A percentile compares a stretch with the other conserved stretches of the same genome.
These are phyloP conservation scores for Hippocampus zosterae DNA, from an alignment of 2,113 vertebrate species.

Conservation along the genomic window DNA sequence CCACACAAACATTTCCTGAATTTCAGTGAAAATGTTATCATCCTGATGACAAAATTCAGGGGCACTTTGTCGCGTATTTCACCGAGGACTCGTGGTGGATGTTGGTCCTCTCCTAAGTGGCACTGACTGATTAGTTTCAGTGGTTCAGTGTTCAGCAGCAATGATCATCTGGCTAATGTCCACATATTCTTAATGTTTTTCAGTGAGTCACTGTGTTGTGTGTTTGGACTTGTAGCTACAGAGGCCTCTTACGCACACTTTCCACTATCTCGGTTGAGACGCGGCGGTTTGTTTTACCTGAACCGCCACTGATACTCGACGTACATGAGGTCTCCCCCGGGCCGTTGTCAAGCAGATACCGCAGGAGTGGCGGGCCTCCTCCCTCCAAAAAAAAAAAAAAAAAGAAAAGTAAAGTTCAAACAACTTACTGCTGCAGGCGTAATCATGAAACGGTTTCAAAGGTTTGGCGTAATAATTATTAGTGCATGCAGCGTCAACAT, in stretches of 20 bases:
- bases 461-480: neutral
- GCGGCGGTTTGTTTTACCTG: neutral
- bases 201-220: conserved; percentile 29
- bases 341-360: conserved; percentile 20
- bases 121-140: neutral
- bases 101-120: neutral
- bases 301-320: conserved; percentile 1
- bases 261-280: conserved; percentile 18
- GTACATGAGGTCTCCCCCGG: neutral
- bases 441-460: neutral
- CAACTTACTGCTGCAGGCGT: neutral
- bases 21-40: neutral
- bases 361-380: neutral
- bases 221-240: neutral
- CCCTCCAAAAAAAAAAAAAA: neutral
- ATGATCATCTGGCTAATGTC: neutral
- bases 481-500: neutral
- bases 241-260: conserved; percentile 24
- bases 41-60: too few species aligned
- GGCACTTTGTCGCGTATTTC: neutral
- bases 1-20: too few species aligned
- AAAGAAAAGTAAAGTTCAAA: neutral
- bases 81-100: neutral
- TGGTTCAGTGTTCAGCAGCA: neutral
- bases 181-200: conserved; percentile 11